phyloP scores from a whole-genome alignment of 2,797 vertebrate genomes.

The Phoxinus dragarum region DNA sequence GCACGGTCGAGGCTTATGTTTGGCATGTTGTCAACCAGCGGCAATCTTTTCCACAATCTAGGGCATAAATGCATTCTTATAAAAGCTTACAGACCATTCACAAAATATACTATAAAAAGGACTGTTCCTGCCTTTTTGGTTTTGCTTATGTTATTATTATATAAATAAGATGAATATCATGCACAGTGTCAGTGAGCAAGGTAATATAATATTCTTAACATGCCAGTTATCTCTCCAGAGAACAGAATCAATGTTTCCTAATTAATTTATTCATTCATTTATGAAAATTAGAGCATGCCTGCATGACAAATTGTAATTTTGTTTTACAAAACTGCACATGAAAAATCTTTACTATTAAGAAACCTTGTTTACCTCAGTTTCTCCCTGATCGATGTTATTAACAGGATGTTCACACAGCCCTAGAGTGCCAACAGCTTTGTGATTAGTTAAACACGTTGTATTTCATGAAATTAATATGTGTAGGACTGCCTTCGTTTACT shows the following conservation, averaged over 20 bases:
- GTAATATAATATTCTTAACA: neutral
- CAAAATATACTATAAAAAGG: neutral
- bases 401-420: constrained; percentile 83
- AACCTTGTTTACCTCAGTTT: constrained; percentile 77
- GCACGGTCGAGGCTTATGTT: constrained; percentile 74
- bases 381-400: constrained; percentile 76
- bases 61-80: constrained; percentile 17
- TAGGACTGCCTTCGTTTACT: constrained; percentile 34
- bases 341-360: constrained; percentile 41
- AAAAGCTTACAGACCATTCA: neutral
- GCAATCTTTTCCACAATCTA: constrained; percentile 85
- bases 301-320: constrained; percentile 41
- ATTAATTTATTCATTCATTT: constrained; percentile 28
- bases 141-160: neutral
- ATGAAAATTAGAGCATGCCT: constrained; percentile 37
- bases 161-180: neutral
- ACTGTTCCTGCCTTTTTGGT: neutral
- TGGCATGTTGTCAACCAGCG: constrained; percentile 78
- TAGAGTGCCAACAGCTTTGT: constrained; percentile 69
- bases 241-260: constrained; percentile 12
- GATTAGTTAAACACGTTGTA: constrained; percentile 47
- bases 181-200: neutral
- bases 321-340: constrained; percentile 43
- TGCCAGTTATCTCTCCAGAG: constrained; percentile 16
- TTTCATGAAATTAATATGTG: constrained; percentile 40